Conservation (phyloP, 2,113 vertebrate species). For the Urocolius indicus region DNA sequence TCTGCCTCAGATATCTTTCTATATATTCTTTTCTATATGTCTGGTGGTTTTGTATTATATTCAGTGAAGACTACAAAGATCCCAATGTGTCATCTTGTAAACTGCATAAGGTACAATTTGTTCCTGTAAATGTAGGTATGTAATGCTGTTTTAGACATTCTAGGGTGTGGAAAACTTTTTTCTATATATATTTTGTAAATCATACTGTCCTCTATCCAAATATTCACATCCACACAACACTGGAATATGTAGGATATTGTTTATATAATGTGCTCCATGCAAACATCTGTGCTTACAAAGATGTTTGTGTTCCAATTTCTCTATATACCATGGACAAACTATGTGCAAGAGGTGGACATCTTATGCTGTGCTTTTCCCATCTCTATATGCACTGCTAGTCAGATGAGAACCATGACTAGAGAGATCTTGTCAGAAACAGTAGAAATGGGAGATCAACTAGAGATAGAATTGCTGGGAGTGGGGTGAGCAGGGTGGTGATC, state of each 20-base stretch:
- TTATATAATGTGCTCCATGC: background rate
- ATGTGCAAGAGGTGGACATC: background rate
- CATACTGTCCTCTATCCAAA: background rate
- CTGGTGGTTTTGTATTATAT: background rate
- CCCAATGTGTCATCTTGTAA: background rate
- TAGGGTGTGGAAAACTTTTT: background rate
- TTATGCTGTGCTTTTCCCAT: background rate
- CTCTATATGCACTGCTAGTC: background rate
- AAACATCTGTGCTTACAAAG: background rate
- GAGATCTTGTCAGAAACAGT: background rate
- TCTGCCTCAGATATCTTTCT: background rate
- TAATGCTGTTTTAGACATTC: background rate
- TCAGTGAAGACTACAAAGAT: background rate
- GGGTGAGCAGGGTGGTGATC: background rate
- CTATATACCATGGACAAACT: background rate
- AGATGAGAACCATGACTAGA: background rate
- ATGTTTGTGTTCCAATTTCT: background rate
- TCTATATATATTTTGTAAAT: background rate
- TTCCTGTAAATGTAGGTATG: background rate
- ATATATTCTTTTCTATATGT: background rate
- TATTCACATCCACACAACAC: background rate
- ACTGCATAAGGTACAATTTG: background rate
- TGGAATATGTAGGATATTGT: background rate
- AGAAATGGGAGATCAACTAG: background rate
- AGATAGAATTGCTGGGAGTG: background rate